phyloP scores from a whole-genome alignment of 2,888 invertebrate genomes.

The Drosophila quinaria region DNA sequence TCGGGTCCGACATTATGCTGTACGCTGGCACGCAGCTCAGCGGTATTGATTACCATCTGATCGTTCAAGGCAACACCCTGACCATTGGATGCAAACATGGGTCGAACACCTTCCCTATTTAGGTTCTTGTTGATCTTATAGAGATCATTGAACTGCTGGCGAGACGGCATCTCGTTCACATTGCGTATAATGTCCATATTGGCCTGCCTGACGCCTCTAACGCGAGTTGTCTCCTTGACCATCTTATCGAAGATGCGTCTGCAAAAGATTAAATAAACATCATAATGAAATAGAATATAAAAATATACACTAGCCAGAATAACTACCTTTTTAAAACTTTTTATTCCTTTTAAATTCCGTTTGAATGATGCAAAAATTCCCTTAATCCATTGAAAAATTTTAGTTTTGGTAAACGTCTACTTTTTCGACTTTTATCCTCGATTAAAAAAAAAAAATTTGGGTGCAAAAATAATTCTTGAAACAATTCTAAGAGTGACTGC shows the following conservation, averaged over 20 bases:
- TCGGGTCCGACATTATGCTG: conserved; percentile 79
- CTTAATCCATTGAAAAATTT: no score
- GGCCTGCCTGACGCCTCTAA: conserved; percentile 66
- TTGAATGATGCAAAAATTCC: no score
- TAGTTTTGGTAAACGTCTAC: no score
- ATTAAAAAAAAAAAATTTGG: no score
- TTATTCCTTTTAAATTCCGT: no score
- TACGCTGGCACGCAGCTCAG: conserved; percentile 74
- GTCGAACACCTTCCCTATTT: conserved; percentile 70
- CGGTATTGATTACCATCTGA: conserved; percentile 69
- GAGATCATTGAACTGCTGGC: conserved; percentile 83
- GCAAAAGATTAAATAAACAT: conserved; percentile 1
- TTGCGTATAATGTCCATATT: conserved; percentile 82
- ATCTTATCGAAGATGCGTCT: conserved; percentile 83
- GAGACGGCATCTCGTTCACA: conserved; percentile 81
- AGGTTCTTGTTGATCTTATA: conserved; percentile 77
- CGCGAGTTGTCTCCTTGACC: conserved; percentile 78
- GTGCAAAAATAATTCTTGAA: no score
- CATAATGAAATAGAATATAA: no score
- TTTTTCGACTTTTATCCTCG: no score
- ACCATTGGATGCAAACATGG: conserved; percentile 73
- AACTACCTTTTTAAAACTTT: no score
- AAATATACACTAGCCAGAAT: no score
- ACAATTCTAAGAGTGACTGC: no score
- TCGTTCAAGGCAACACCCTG: conserved; percentile 77